Conservation (phyloP, 2,797 vertebrate genomes). For the Clarias fuscus region DNA sequence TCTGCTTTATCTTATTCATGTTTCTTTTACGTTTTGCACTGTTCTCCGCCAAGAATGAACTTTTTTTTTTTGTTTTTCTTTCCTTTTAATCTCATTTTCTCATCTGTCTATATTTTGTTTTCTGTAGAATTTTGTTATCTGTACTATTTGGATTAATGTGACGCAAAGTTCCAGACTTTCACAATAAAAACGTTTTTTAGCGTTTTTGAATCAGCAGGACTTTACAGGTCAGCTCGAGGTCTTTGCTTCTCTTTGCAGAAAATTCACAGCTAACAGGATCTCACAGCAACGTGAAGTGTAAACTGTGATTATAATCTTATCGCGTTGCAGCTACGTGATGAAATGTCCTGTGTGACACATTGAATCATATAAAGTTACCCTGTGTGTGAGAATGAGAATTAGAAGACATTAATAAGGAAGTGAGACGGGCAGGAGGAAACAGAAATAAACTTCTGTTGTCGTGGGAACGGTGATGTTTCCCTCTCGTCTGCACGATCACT, state of each 20-base stretch:
- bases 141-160: neutral
- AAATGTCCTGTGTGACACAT: neutral
- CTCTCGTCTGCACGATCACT: too few species aligned
- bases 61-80: neutral
- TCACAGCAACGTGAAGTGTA: too few species aligned
- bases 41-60: too few species aligned
- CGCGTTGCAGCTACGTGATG: too few species aligned
- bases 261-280: neutral
- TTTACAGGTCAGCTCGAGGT: neutral
- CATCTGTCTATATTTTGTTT: neutral
- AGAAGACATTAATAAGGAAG: neutral
- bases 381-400: neutral
- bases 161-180: neutral
- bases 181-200: too few species aligned
- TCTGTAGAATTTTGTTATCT: neutral
- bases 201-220: neutral
- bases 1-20: too few species aligned
- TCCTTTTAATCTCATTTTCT: neutral
- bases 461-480: neutral
- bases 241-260: neutral
- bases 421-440: neutral
- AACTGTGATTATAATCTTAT: neutral
- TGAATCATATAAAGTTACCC: neutral
- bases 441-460: neutral
- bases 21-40: too few species aligned